Percentiles rank a stretch among this genome's conserved stretches.
Conservation (phyloP, 2,888 invertebrate genomes). For the Fragum sueziense region DNA sequence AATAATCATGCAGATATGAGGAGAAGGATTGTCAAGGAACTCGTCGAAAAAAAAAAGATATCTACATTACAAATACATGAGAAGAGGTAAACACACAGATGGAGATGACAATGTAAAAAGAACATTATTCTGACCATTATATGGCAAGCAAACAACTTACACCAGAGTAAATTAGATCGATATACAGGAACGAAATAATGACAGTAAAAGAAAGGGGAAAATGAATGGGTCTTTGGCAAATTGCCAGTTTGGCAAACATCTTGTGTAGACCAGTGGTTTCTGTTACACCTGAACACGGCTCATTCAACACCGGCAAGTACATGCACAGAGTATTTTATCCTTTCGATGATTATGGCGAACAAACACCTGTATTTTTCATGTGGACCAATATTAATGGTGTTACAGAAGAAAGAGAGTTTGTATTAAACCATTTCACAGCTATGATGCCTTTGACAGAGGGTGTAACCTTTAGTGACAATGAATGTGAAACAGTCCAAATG, state of each 20-base stretch:
- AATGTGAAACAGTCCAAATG: background rate
- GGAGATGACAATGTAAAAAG: conserved; percentile 12
- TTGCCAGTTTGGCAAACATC: conserved; percentile 25
- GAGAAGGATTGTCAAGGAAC: conserved; percentile 20
- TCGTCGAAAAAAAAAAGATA: conserved; percentile 15
- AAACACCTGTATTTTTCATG: conserved; percentile 9
- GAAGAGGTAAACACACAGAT: conserved; percentile 10
- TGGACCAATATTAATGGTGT: conserved; percentile 14
- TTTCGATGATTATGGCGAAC: background rate
- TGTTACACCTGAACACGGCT: conserved; percentile 2
- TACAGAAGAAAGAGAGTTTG: background rate
- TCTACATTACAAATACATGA: conserved; percentile 13
- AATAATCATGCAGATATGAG: conserved; percentile 19
- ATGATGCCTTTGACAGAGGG: conserved; percentile 8
- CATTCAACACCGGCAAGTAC: conserved; percentile 1
- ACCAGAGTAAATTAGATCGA: background rate
- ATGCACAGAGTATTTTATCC: conserved; percentile 20
- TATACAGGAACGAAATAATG: background rate
- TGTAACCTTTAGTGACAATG: background rate
- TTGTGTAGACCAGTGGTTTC: conserved; percentile 16
- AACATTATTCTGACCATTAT: conserved; percentile 13
- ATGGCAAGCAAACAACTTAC: background rate
- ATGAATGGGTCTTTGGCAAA: conserved; percentile 27
- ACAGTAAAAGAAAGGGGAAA: conserved; percentile 4
- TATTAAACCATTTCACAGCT: conserved; percentile 1